Evolutionary conservation across 1,140 invertebrate genomes (phyloP), one percentile per base, ranked within the genome.

Genomic region (Caenorhabditis latens): DNA sequence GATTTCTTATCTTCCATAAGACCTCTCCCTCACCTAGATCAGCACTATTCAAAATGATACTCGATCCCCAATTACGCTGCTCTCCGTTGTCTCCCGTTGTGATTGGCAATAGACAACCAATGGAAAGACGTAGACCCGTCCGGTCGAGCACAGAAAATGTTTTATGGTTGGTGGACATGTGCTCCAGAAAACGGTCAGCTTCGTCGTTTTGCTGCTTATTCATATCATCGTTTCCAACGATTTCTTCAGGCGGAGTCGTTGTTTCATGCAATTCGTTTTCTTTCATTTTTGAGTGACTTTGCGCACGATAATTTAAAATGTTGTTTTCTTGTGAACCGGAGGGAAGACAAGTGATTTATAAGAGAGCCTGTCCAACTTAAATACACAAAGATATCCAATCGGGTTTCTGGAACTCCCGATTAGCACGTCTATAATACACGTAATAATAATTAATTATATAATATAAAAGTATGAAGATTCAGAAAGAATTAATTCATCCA

Each of bases 71-170:
- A 46, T 53, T 79, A 46, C 71, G 71, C 32, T 79, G 71, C n/a
- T 79, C 46, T 32, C 71, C 71, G 19, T 79, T 53, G 19, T 79
- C 71, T 9, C 71, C 71, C 2, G 46, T 79, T 79, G 71, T 79
- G 71, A 79, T 50, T 46, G 71, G 71, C 71, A 79, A 50, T 50
- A 79, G n/a, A 14, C 46, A 46, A n/a, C n/a, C 19, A 50, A 79
- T 53, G n/a, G 71, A 79, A n/a, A 79, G 13, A 9, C 71, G 16
- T 42, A 79, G n/a, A 79, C 71, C 71, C 43, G 71, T 79, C 71
- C 71, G 43, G n/a, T 79, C 71, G 71, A 13, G 71, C 71, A 79
- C 46, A 21, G 53, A 46, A 24, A 50, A 79, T 79, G 71, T 13
- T 53, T n/a, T 79, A 50, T 79, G n/a, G 71, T 24, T 53, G 7